Evolutionary conservation across 1,140 invertebrate genomes (phyloP).

Genomic region (Tetramorium parvispinum): DNA sequence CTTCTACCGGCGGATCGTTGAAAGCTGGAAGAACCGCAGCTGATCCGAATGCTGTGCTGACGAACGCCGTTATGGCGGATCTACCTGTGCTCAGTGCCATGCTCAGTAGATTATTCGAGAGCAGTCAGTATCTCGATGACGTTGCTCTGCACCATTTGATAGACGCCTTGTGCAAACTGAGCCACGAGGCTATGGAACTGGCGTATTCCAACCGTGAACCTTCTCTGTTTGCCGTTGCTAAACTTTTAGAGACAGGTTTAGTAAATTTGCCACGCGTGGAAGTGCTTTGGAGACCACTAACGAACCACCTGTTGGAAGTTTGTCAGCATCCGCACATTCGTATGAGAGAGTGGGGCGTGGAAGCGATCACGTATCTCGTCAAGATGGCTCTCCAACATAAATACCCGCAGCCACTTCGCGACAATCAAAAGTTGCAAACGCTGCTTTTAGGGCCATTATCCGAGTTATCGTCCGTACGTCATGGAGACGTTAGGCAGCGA

Average conservation of each 20-base stretch:
- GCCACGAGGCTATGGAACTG: constrained; percentile 98
- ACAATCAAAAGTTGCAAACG: constrained; percentile 95
- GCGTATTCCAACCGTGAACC: constrained; percentile 98
- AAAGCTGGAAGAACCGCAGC: constrained; percentile 91
- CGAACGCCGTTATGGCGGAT: constrained; percentile 98
- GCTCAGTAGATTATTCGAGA: constrained; percentile 97
- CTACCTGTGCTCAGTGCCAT: constrained; percentile 96
- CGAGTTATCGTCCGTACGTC: constrained; percentile 94
- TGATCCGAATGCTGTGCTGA: constrained; percentile 96
- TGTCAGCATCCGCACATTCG: constrained; percentile 97
- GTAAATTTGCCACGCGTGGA: constrained; percentile 97
- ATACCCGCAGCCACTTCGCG: constrained; percentile 93
- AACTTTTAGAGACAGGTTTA: constrained; percentile 97
- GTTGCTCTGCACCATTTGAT: constrained; percentile 98
- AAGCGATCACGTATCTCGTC: constrained; percentile 97
- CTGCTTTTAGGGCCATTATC: constrained; percentile 95
- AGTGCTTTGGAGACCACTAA: constrained; percentile 98
- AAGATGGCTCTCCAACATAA: constrained; percentile 96
- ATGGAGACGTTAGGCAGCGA: constrained; percentile 96
- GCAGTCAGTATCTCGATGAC: constrained; percentile 97
- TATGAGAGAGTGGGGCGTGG: constrained; percentile 99
- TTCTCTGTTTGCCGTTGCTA: constrained; percentile 98
- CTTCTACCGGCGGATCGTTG: constrained; percentile 95
- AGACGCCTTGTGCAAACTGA: constrained; percentile 98
- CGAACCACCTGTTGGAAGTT: constrained; percentile 97